A percentile compares a stretch with the other conserved stretches of the same genome.
Conservation (phyloP, 2,888 invertebrate genomes). For the Luffia ferchaultella region DNA sequence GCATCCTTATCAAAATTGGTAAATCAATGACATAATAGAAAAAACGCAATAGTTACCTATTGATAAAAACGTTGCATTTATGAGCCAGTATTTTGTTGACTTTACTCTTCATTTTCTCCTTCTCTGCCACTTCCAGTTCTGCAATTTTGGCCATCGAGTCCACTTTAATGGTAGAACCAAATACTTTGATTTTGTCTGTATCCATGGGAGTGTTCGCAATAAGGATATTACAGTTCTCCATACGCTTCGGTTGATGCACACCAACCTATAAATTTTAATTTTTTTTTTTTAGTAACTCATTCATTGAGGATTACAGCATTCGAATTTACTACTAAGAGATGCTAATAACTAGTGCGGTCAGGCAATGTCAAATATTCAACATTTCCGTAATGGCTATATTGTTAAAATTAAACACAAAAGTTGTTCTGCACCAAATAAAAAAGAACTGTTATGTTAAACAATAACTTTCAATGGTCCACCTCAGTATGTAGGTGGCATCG, state of each 20-base stretch:
- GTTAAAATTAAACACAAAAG: too few relatives aligned
- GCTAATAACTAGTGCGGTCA: background rate
- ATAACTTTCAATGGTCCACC: too few relatives aligned
- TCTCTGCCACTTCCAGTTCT: slow-evolving; percentile 96
- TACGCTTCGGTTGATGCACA: slow-evolving; percentile 94
- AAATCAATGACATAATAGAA: too few relatives aligned
- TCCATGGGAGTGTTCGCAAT: slow-evolving; percentile 99
- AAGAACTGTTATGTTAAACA: too few relatives aligned
- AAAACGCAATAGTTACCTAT: slow-evolving; percentile 72
- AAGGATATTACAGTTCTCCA: slow-evolving; percentile 96
- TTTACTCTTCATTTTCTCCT: slow-evolving; percentile 99
- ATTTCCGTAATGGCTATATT: too few relatives aligned
- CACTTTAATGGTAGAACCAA: slow-evolving; percentile 94
- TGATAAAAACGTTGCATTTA: slow-evolving; percentile 97
- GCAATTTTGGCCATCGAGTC: slow-evolving; percentile 96
- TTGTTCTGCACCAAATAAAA: too few relatives aligned
- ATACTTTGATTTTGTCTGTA: slow-evolving; percentile 99
- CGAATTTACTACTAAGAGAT: too few relatives aligned
- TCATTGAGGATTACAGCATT: too few relatives aligned
- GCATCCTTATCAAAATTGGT: too few relatives aligned
- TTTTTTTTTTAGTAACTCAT: too few relatives aligned
- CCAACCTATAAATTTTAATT: slow-evolving; percentile 68
- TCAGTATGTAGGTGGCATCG: too few relatives aligned
- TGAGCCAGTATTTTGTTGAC: slow-evolving; percentile 95
- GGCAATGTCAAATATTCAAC: too few relatives aligned